Percentiles rank a stretch among this genome's conserved stretches.
Conservation (phyloP, 1,140 invertebrate genomes). For the Hypothenemus hampei region DNA sequence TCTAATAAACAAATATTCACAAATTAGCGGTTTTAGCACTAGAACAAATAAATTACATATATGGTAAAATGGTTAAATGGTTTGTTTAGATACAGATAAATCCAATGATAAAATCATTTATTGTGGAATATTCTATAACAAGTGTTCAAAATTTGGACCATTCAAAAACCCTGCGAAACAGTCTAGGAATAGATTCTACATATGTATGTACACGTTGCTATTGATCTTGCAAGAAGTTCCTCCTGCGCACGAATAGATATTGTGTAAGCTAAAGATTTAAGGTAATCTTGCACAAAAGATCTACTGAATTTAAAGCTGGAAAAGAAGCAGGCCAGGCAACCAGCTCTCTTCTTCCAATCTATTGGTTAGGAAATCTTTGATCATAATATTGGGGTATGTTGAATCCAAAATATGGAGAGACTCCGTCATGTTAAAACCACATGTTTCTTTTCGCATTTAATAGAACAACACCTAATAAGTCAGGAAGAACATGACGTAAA, state of each 20-base stretch:
- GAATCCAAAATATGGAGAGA: not conserved
- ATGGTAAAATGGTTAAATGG: too few relatives aligned
- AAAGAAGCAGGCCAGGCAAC: not conserved
- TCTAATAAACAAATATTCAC: too few relatives aligned
- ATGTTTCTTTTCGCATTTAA: not conserved
- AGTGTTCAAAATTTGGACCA: too few relatives aligned
- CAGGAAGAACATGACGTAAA: not conserved
- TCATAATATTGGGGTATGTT: not conserved
- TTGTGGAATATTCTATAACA: too few relatives aligned
- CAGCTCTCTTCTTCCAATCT: not conserved
- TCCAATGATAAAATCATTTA: too few relatives aligned
- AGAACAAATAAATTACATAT: too few relatives aligned
- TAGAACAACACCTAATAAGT: not conserved
- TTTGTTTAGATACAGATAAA: too few relatives aligned
- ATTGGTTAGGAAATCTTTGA: not conserved
- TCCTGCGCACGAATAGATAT: not conserved
- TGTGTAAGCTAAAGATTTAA: not conserved
- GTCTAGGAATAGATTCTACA: not conserved
- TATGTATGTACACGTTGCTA: not conserved
- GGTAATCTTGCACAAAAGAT: conserved; percentile 2
- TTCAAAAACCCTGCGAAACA: not conserved
- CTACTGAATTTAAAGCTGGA: conserved; percentile 4
- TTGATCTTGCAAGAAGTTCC: not conserved
- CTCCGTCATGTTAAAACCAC: not conserved
- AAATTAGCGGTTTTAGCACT: too few relatives aligned